phyloP scores from a whole-genome alignment of 1,140 invertebrate species.

The Tetranychus cinnabarinus region DNA sequence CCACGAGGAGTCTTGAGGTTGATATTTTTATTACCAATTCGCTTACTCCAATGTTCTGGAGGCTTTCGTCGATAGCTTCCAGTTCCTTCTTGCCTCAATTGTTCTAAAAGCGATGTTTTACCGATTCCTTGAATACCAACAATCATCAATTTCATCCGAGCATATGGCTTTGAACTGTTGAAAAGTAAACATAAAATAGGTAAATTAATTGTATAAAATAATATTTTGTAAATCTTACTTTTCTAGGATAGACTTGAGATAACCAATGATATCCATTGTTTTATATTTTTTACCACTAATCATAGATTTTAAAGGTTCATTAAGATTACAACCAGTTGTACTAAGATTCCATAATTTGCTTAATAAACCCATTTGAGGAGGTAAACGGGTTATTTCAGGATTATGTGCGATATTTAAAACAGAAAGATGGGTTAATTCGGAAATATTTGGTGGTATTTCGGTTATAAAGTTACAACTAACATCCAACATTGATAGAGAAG shows the following conservation, averaged over 20 bases:
- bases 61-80: constrained; percentile 44
- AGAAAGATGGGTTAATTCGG: constrained; percentile 62
- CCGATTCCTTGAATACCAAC: constrained; percentile 81
- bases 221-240: constrained; percentile 21
- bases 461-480: constrained; percentile 62
- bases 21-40: constrained; percentile 69
- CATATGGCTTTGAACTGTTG: constrained; percentile 77
- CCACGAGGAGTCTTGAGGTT: constrained; percentile 45
- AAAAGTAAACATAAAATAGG: constrained; percentile 25
- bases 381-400: constrained; percentile 54
- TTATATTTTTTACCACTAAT: constrained; percentile 77
- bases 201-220: constrained; percentile 33
- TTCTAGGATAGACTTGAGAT: constrained; percentile 49
- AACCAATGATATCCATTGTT: constrained; percentile 87
- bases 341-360: constrained; percentile 86
- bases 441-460: constrained; percentile 56
- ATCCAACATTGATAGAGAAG: constrained; percentile 80
- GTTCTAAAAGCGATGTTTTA: constrained; percentile 74
- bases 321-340: constrained; percentile 60
- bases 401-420: constrained; percentile 85
- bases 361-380: constrained; percentile 78
- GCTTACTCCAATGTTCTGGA: constrained; percentile 71
- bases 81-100: constrained; percentile 58
- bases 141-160: constrained; percentile 90
- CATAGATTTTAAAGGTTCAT: constrained; percentile 73